Conservation (phyloP, 2,797 vertebrate species). For the Fistularia tabacaria region DNA sequence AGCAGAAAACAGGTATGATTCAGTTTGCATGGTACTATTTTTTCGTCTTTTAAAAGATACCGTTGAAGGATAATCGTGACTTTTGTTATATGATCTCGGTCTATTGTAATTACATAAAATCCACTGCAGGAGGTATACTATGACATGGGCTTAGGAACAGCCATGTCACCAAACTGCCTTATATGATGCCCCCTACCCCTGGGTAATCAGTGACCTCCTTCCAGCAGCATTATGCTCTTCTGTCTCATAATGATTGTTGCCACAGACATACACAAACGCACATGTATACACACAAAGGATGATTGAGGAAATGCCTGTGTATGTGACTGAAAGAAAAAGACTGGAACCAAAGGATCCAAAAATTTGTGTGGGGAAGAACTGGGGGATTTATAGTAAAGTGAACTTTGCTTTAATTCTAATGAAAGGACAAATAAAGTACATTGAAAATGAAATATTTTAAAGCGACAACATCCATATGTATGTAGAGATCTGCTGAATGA, state of each 20-base stretch:
- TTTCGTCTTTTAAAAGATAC: conserved; percentile 35
- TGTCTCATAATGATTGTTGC: conserved; percentile 9
- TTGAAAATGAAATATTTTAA: background rate
- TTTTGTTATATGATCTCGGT: conserved; percentile 52
- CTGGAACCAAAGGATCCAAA: conserved; percentile 7
- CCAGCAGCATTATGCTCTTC: conserved; percentile 48
- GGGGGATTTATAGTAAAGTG: conserved; percentile 5
- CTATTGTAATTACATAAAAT: conserved; percentile 39
- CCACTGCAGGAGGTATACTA: conserved; percentile 67
- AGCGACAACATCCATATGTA: too few relatives aligned
- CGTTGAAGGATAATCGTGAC: conserved; percentile 50
- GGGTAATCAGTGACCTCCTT: conserved; percentile 69
- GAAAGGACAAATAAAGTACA: too few relatives aligned
- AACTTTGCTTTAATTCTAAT: background rate
- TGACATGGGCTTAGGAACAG: conserved; percentile 56
- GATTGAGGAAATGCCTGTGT: conserved; percentile 27
- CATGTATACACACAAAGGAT: conserved; percentile 7
- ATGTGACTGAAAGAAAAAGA: conserved; percentile 16
- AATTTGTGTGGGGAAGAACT: conserved; percentile 1
- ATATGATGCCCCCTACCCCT: conserved; percentile 42
- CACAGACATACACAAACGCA: conserved; percentile 5
- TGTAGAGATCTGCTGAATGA: too few relatives aligned
- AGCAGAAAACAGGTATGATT: conserved; percentile 25
- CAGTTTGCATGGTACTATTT: conserved; percentile 32
- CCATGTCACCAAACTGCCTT: conserved; percentile 68